Base-by-base conservation (phyloP, 2,888 invertebrate genomes). In the Argyra leucocephala region DNA sequence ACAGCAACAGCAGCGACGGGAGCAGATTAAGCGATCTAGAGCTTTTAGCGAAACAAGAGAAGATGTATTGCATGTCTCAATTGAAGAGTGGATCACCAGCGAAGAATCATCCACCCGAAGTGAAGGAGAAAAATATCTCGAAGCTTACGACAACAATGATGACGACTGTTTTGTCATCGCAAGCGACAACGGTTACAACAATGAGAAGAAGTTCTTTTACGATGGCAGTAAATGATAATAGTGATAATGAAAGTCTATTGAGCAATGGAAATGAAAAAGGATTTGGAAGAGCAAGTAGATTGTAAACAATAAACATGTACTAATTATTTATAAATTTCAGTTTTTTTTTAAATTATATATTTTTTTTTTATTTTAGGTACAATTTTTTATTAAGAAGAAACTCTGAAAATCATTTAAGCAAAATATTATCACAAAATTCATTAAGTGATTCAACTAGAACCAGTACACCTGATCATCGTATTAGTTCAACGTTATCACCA, bases 21-120 rank as follows among this genome's bases (percentile, higher is more conserved):
- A 78, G 68, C 78, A 78, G 75, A 73, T 75, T 80, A 82, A 83
- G 82, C 82, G 85, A 85, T 83, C 84, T 86, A 83, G 86, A 86
- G 80, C 83, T 85, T 79, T 82, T 86, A 82, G 86, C 86, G 78
- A 79, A 74, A 76, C 80, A 76, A 71, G 80, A 80, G 78, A 80
- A 78, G 80, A 80, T 76, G 74, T 79, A 75, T 68, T 80, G 74
- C 79, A 79, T 76, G 79, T 79, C 78, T 78, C 80, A 78, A 79
- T 78, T 73, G 80, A 80, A 73, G 80, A 80, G 76, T 78, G 78
- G 78, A 75, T 79, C 73, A 75, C 78, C 71, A 79, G 78, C 70
- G 76, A 78, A 68, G 76, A 76, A 69, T 75, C 73, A 23, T 23
- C 23, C 1, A 18, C 5, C 5, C 48, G 48, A 48, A 48, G 48